These are phyloP conservation scores for Erebia aethiops DNA, from an alignment of 2,888 invertebrate genomes.

Conservation along the genomic window DNA sequence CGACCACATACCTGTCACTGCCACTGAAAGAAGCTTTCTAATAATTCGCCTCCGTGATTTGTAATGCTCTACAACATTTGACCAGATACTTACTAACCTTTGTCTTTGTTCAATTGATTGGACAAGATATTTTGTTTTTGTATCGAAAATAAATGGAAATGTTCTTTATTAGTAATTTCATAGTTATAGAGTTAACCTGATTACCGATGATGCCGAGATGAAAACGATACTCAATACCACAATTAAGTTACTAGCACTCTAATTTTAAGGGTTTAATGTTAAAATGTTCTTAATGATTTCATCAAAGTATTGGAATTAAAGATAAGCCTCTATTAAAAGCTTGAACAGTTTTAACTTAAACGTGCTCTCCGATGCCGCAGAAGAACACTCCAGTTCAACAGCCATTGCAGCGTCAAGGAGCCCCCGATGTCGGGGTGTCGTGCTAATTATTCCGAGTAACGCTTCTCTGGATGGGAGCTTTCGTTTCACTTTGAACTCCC, in stretches of 20 bases:
- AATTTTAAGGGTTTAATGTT: too few relatives aligned
- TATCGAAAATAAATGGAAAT: neutral
- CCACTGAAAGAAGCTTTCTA: slow-evolving; percentile 46
- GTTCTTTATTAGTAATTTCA: neutral
- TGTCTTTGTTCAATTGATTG: slow-evolving; percentile 42
- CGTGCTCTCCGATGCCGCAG: slow-evolving; percentile 53
- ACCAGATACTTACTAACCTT: slow-evolving; percentile 48
- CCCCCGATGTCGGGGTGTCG: slow-evolving; percentile 51
- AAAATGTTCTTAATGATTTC: too few relatives aligned
- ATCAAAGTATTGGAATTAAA: neutral
- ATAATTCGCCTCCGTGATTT: slow-evolving; percentile 57
- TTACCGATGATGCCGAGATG: neutral
- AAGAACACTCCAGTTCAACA: slow-evolving; percentile 67
- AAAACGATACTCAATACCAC: too few relatives aligned
- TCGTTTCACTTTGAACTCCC: slow-evolving; percentile 38
- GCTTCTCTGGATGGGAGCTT: slow-evolving; percentile 43
- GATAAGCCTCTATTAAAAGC: slow-evolving; percentile 4
- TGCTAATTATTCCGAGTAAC: slow-evolving; percentile 65
- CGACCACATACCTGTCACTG: slow-evolving; percentile 70
- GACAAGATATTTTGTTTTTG: neutral
- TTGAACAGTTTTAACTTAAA: slow-evolving; percentile 14
- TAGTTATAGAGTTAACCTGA: neutral
- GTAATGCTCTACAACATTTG: slow-evolving; percentile 54
- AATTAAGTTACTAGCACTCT: too few relatives aligned
- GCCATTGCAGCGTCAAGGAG: slow-evolving; percentile 62